Evolutionary conservation across 2,797 vertebrate genomes (phyloP), one percentile per base, ranked within the genome.

Genomic region (Hydrolagus colliei): DNA sequence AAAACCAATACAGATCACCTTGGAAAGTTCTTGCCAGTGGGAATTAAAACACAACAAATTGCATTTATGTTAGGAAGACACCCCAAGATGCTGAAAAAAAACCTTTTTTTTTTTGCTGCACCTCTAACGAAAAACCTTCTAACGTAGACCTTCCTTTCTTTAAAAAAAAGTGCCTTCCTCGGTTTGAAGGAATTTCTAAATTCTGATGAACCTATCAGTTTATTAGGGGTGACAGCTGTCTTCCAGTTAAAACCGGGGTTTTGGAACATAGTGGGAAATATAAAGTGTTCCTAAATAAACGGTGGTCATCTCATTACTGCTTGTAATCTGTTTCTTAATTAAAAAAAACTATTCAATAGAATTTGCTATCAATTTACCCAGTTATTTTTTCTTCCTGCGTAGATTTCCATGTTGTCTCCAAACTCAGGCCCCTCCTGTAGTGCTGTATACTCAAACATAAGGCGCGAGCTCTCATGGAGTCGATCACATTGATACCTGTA

Each of bases 381-480:
- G 93, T 95, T 98, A 93, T 98, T 99, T 90, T 98, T 99, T 90
- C 95, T 96, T 52, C 96, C 96, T 1, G 97, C 96, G 75, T 98
- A 99, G 88, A 99, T 94, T 92, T 99, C 98, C 96, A 99, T 96
- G 92, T 95, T 97, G 88, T 93, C 95, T 85, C 96, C 93, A 65
- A 97, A 99, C 86, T 93, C 94, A 0, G 97, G 96, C 88, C 98
- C 97, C 89, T 98, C 97, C 87, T 98, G 95, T 86, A 99, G 93
- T 79, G 97, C 98, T 89, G 98, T 97, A 63, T 99, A 99, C 87
- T 99, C 97, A 76, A 99, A 99, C 90, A 99, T 97, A 89, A 99
- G 96, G 78, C 98, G 94, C 78, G 98, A 99, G 92, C 97, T 99
- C 88, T 99, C 96, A 0, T 93, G 95, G 78, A 99, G 95, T 80